A percentile compares a stretch with the other conserved stretches of the same genome.
These are phyloP conservation scores for Lophotriccus pileatus DNA, from an alignment of 2,797 vertebrate species.

Conservation along the genomic window DNA sequence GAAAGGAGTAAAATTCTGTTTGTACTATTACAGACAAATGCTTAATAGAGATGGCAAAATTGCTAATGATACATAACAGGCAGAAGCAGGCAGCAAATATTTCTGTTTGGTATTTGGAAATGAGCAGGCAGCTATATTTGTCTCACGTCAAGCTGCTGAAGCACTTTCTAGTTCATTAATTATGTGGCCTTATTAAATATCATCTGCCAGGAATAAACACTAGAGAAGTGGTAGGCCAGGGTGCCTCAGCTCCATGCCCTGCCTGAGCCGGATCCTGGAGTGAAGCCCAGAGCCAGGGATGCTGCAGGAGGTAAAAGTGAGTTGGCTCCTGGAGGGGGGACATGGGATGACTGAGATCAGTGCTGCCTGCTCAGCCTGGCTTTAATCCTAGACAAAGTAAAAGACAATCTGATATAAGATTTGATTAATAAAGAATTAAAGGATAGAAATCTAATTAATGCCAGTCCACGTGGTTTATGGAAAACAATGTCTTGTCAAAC, in stretches of 20 bases:
- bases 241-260: not conserved
- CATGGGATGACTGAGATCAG: not conserved
- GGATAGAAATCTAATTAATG: slow-evolving; percentile 41
- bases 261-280: not conserved
- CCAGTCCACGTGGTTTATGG: not conserved
- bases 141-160: slow-evolving; percentile 25
- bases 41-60: slow-evolving; percentile 19
- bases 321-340: not conserved
- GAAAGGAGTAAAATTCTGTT: not conserved
- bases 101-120: slow-evolving; percentile 48
- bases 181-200: slow-evolving; percentile 43
- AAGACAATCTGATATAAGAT: slow-evolving; percentile 13
- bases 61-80: slow-evolving; percentile 29
- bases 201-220: slow-evolving; percentile 31
- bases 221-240: not conserved
- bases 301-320: not conserved
- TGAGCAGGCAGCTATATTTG: slow-evolving; percentile 51
- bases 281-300: not conserved
- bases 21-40: slow-evolving; percentile 12
- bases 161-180: slow-evolving; percentile 40
- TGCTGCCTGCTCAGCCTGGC: not conserved
- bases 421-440: slow-evolving; percentile 62
- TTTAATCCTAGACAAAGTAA: slow-evolving; percentile 9
- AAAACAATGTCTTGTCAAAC: not conserved
- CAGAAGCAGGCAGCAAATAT: slow-evolving; percentile 38